Conservation (phyloP, 2,888 invertebrate species). For the Napeogenes sylphis region DNA sequence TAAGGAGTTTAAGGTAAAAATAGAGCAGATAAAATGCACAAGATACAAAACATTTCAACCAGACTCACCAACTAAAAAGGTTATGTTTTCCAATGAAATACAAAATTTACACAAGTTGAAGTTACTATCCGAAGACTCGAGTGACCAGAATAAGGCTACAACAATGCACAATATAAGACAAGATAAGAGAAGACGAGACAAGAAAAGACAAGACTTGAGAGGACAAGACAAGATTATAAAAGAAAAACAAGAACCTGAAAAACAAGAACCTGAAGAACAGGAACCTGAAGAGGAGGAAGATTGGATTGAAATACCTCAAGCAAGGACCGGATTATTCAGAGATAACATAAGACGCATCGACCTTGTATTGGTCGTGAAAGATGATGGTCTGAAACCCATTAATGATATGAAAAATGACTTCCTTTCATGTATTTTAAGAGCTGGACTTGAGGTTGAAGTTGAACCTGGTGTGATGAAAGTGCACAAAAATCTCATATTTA, state of each 20-base stretch:
- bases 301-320: background rate
- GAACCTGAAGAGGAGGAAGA: background rate
- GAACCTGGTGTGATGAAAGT: constrained; percentile 13
- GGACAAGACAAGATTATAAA: too few species aligned
- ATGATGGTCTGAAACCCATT: background rate
- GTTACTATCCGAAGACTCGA: constrained; percentile 1
- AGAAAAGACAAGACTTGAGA: too few species aligned
- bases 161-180: background rate
- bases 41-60: constrained; percentile 10
- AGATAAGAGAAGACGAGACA: background rate
- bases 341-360: constrained; percentile 15
- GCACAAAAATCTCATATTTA: constrained; percentile 15
- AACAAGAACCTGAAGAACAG: background rate
- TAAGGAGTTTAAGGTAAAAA: background rate
- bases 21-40: background rate
- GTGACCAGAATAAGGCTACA: constrained; percentile 8
- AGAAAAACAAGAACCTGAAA: too few species aligned
- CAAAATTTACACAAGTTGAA: constrained; percentile 11
- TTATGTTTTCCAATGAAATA: background rate
- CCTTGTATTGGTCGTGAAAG: constrained; percentile 15
- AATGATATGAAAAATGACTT: constrained; percentile 9
- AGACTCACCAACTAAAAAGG: constrained; percentile 9
- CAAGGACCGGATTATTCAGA: constrained; percentile 9
- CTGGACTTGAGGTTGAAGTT: constrained; percentile 15
- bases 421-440: constrained; percentile 8